Evolutionary conservation across 2,113 vertebrate species (phyloP).

Genomic region (Apodemus speciosus): DNA sequence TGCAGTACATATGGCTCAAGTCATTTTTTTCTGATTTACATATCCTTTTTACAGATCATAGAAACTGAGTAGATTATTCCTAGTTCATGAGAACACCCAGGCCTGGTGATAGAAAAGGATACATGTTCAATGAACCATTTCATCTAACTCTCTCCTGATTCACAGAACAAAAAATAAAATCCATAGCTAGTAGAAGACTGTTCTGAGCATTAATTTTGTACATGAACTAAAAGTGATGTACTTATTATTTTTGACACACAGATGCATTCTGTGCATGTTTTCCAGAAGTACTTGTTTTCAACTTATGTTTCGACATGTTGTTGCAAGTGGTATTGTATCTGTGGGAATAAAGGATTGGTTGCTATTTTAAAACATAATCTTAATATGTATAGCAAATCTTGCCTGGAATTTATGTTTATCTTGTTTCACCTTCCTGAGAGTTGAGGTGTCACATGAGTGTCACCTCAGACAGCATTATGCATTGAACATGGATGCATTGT

Average conservation of each 20-base stretch:
- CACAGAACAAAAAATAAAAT: neutral
- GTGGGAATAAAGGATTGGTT: neutral
- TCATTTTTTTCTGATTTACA: slow-evolving; percentile 41
- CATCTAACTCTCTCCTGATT: neutral
- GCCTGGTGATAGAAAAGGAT: neutral
- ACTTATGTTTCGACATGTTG: neutral
- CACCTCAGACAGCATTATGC: neutral
- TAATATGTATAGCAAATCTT: too few species aligned
- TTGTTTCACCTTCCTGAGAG: neutral
- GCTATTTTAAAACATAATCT: neutral
- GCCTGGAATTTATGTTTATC: neutral
- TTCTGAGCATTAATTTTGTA: neutral
- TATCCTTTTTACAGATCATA: slow-evolving; percentile 60
- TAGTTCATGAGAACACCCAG: slow-evolving; percentile 10
- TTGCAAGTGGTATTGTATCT: neutral
- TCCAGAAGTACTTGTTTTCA: neutral
- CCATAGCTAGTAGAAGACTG: neutral
- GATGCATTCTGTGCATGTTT: neutral
- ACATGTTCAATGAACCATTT: neutral
- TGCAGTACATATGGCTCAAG: slow-evolving; percentile 56
- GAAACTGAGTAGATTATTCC: neutral
- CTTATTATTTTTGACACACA: neutral
- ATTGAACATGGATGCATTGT: neutral
- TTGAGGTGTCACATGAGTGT: neutral
- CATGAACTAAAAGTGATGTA: neutral